These are phyloP conservation scores for Drosophila yooni DNA, from an alignment of 2,888 invertebrate genomes.

Conservation along the genomic window DNA sequence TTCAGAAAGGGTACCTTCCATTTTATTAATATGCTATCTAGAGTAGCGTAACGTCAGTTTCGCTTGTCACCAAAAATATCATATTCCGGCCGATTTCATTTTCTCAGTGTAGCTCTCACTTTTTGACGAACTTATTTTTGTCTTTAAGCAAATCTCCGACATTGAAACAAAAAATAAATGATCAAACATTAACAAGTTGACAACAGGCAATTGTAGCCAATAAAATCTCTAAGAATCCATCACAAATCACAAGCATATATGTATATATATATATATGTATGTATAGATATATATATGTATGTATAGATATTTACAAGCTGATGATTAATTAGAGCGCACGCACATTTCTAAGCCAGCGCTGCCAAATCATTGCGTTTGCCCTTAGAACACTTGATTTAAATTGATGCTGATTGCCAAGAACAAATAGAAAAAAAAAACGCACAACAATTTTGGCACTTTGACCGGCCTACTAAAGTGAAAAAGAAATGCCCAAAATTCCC, in stretches of 20 bases:
- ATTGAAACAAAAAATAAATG: not conserved
- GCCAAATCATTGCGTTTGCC: constrained; percentile 50
- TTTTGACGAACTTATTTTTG: not conserved
- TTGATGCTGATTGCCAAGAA: constrained; percentile 61
- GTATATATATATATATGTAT: not conserved
- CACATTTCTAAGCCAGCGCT: constrained; percentile 36
- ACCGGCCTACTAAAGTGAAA: constrained; percentile 12
- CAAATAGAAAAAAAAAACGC: constrained; percentile 37
- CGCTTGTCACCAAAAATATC: not conserved
- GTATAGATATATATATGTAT: not conserved
- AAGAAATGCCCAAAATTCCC: constrained; percentile 18
- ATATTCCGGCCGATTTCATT: not conserved
- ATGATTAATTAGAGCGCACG: not conserved
- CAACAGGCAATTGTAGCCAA: not conserved
- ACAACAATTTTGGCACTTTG: constrained; percentile 32
- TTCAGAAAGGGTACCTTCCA: not conserved
- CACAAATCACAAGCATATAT: not conserved
- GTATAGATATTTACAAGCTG: not conserved
- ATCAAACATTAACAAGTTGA: not conserved
- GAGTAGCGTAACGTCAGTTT: not conserved
- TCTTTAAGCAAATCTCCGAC: not conserved
- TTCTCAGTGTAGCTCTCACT: not conserved
- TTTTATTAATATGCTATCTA: not conserved
- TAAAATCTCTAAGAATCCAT: not conserved
- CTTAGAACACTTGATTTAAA: constrained; percentile 66